Conservation (phyloP, 2,888 invertebrate species). For the Nephrotoma flavescens region DNA sequence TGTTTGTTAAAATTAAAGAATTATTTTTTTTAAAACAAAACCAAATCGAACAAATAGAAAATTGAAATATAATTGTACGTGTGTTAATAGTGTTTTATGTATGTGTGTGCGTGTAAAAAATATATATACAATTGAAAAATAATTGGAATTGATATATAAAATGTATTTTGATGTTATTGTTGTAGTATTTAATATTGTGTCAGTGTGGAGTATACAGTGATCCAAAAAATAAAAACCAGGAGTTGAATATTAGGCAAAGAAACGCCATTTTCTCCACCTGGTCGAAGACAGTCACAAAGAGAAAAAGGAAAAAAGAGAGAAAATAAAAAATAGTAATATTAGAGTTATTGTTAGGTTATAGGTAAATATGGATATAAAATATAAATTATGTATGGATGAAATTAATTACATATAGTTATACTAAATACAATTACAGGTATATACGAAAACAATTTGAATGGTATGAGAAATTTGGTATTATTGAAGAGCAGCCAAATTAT, state of each 20-base stretch:
- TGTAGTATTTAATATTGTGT: background rate
- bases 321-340: slow-evolving; percentile 7
- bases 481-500: background rate
- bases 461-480: background rate
- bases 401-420: background rate
- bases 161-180: background rate
- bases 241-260: slow-evolving; percentile 27
- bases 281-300: slow-evolving; percentile 6
- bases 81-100: background rate
- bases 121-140: background rate
- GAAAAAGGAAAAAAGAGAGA: slow-evolving; percentile 12
- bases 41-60: background rate
- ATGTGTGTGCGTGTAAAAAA: background rate
- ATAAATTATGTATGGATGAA: background rate
- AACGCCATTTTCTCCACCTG: slow-evolving; percentile 30
- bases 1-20: background rate
- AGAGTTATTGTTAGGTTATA: slow-evolving; percentile 2
- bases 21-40: background rate
- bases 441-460: background rate
- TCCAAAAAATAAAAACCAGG: slow-evolving; percentile 28
- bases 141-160: background rate
- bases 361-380: background rate
- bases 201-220: slow-evolving; percentile 13
- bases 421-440: background rate
- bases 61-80: background rate